These are phyloP conservation scores for Cerastis rubricosa DNA, from an alignment of 2,888 invertebrate species.

Conservation along the genomic window DNA sequence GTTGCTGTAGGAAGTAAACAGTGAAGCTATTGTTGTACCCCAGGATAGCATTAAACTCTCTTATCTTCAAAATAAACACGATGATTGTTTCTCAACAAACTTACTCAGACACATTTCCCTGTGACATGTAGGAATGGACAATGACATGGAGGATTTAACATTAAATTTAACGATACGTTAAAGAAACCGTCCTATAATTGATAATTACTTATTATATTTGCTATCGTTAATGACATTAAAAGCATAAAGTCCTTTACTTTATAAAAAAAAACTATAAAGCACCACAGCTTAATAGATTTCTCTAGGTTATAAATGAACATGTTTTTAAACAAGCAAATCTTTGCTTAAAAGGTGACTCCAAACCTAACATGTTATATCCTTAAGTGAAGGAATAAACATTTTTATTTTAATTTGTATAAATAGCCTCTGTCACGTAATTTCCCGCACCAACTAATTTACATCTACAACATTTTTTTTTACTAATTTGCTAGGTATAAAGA, in stretches of 20 bases:
- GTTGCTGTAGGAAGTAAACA: background rate
- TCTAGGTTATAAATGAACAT: background rate
- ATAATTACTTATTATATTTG: too few species aligned
- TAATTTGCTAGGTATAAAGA: background rate
- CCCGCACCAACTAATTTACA: background rate
- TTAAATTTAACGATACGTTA: background rate
- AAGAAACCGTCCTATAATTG: background rate
- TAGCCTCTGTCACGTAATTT: background rate
- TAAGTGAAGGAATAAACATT: too few species aligned
- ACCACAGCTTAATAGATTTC: background rate
- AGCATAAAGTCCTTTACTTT: too few species aligned
- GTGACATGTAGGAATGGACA: too few species aligned
- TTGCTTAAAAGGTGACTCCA: too few species aligned
- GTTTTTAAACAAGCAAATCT: too few species aligned
- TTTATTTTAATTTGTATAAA: too few species aligned
- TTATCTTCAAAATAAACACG: slow-evolving; percentile 3
- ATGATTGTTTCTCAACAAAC: background rate
- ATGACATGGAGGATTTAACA: too few species aligned
- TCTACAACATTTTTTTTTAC: background rate
- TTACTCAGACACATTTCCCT: background rate
- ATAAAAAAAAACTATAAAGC: background rate
- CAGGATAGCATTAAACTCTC: background rate
- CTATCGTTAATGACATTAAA: background rate
- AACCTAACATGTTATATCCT: too few species aligned
- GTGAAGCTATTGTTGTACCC: background rate